phyloP scores from a whole-genome alignment of 2,113 vertebrate species.

The Trinectes maculatus region DNA sequence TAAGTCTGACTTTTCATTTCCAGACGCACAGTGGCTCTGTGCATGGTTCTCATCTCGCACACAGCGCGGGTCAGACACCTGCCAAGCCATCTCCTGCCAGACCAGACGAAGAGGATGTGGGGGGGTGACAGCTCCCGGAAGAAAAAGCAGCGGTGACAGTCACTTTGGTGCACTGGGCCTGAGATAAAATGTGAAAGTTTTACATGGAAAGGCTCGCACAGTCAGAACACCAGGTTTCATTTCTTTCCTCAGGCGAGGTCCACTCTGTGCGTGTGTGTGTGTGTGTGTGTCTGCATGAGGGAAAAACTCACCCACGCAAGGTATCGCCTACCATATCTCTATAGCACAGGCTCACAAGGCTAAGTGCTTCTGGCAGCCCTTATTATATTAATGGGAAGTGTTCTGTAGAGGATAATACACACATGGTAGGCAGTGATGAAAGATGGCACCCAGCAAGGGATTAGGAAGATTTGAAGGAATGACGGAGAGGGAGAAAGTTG shows the following conservation, averaged over 20 bases:
- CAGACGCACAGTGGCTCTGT: conserved; percentile 37
- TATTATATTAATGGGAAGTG: conserved; percentile 78
- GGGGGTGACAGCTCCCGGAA: conserved; percentile 46
- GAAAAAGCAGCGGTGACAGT: conserved; percentile 37
- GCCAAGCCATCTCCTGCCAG: conserved; percentile 54
- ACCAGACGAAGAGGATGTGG: conserved; percentile 43
- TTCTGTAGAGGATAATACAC: conserved; percentile 75
- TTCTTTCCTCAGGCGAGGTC: conserved; percentile 40
- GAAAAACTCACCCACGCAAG: conserved; percentile 38
- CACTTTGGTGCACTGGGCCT: conserved; percentile 14
- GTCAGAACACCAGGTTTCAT: conserved; percentile 43
- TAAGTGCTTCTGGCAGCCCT: conserved; percentile 75
- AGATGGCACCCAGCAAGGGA: conserved; percentile 76
- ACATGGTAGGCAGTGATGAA: conserved; percentile 73
- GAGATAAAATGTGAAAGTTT: conserved; percentile 44
- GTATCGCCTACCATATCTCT: conserved; percentile 58
- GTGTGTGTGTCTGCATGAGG: background rate
- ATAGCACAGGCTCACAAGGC: conserved; percentile 48
- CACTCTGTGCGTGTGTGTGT: conserved; percentile 12
- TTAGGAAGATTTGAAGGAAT: conserved; percentile 55
- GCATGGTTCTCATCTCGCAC: conserved; percentile 43
- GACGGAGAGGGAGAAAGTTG: conserved; percentile 48
- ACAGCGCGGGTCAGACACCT: conserved; percentile 59
- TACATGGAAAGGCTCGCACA: conserved; percentile 23
- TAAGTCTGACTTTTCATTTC: conserved; percentile 64